Base-by-base conservation (phyloP, 2,113 vertebrate species). In the Hassar affinis region DNA sequence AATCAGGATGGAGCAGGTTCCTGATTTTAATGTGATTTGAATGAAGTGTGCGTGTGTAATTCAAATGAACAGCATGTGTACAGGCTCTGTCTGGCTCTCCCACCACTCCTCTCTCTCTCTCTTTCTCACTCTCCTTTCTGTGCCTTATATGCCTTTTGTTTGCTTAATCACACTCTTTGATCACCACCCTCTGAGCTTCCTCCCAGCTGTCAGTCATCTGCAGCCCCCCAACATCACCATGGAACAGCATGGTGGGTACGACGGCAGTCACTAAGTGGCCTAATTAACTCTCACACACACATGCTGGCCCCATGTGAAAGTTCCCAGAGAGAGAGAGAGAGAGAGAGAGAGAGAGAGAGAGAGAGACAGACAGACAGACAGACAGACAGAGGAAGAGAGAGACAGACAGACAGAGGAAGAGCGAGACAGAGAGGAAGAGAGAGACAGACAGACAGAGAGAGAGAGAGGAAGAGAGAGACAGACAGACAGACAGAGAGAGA, bases 271-370 rank as follows among this genome's bases (percentile, higher is more conserved):
- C 87, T 86, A 89, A 88, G 76, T 87, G 84, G 84, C 54, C 82
- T 89, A 82, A 88, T 88, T 86, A 90, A 82, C 77, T 71, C 69
- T 59, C 81, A 38, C 74, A 64, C 84, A 64, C 84, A 71, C 51
- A 61, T 22, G 42, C 51, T 56, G 6, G 33, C 27, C 56, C 66
- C 80, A 79, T 79, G 83, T 81, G 85, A 45, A 47, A 68, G 74
- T 47, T 77, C 77, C 62, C 77, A 59, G 30, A 22, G 49, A n/a
- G 42, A 20, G 54, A n/a, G n/a, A 12, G 78, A 14, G 74, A 11
- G 75, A 47, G 59, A 15, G 47, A 27, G 20, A 69, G 72, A 54
- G 47, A 5, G 33, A 69, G 62, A 35, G 35, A 76, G 74, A 79
- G 35, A 51, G 25, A 27, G 5, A 20, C 45, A n/a, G n/a, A n/a